These are phyloP conservation scores for Drosophila engyochracea DNA, from an alignment of 2,888 invertebrate species.

Conservation along the genomic window DNA sequence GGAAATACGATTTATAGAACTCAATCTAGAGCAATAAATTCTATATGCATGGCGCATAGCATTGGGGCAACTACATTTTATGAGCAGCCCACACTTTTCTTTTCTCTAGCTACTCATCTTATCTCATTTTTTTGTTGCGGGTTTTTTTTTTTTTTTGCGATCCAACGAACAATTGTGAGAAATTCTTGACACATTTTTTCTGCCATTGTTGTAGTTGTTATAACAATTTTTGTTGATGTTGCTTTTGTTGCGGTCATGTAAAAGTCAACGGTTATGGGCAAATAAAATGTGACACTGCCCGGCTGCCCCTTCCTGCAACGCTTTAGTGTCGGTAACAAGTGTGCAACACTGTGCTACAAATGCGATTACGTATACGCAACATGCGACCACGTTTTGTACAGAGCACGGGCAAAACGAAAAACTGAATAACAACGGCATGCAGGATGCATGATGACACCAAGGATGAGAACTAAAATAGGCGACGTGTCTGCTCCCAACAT, in stretches of 20 bases:
- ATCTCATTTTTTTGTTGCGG: not conserved
- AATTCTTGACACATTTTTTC: constrained; percentile 68
- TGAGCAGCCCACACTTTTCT: constrained; percentile 36
- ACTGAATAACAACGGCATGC: constrained; percentile 32
- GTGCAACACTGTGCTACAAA: constrained; percentile 68
- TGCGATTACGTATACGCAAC: constrained; percentile 76
- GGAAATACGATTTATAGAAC: not conserved
- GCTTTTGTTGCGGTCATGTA: constrained; percentile 61
- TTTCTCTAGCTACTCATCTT: constrained; percentile 4
- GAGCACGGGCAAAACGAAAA: constrained; percentile 8
- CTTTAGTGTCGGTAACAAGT: constrained; percentile 60
- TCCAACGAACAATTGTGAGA: constrained; percentile 43
- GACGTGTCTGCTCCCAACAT: constrained; percentile 1
- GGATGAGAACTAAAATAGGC: not conserved
- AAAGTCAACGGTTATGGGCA: constrained; percentile 68
- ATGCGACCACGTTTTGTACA: constrained; percentile 53
- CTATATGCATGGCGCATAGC: constrained; percentile 43
- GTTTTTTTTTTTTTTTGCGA: not conserved
- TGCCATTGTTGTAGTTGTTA: constrained; percentile 18
- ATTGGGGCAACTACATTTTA: constrained; percentile 29
- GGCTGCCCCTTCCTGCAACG: not conserved
- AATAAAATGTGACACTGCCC: constrained; percentile 61
- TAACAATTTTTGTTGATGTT: constrained; percentile 1
- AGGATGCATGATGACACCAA: constrained; percentile 11
- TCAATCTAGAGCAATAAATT: not conserved